Percentiles rank a stretch among this genome's conserved stretches.
Evolutionary conservation across 2,888 invertebrate species (phyloP).

Genomic region (Acanthoscelides obtectus): DNA sequence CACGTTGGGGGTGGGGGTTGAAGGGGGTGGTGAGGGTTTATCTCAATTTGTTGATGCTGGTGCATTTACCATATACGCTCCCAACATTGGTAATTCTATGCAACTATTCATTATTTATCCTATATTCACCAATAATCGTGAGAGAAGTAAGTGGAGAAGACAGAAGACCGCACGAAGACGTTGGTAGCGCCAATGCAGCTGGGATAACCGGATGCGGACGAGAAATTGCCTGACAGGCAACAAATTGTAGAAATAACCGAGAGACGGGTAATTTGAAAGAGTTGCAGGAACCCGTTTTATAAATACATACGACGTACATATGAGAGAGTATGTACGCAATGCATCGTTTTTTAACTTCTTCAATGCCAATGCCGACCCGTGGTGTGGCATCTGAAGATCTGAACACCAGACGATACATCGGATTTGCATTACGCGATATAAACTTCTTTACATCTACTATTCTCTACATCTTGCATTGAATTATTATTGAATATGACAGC

Average conservation of each 20-base stretch:
- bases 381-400: neutral
- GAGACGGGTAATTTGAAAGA: neutral
- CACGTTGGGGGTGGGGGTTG: too few species aligned
- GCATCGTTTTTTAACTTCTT: neutral
- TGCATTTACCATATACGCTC: too few species aligned
- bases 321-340: neutral
- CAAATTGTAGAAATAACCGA: neutral
- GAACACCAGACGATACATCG: neutral
- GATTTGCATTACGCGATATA: neutral
- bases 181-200: neutral
- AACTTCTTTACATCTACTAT: too few species aligned
- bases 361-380: neutral
- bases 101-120: too few species aligned
- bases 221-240: neutral
- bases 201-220: neutral
- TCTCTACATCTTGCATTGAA: too few species aligned
- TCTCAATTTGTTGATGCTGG: too few species aligned
- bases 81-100: too few species aligned
- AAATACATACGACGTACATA: neutral
- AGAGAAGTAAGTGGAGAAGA: too few species aligned
- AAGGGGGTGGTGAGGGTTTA: too few species aligned
- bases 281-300: neutral
- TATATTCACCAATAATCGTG: too few species aligned
- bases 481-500: too few species aligned
- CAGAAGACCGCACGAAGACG: neutral